These are phyloP conservation scores for Caenorhabditis elegans DNA, from an alignment of 1,140 invertebrate genomes.

Conservation along the genomic window WBcel235 BX284605.5:8282501-8283000, in stretches of 20 bases:
- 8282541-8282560: background rate
- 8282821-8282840: background rate
- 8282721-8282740: background rate
- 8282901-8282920: too few relatives aligned
- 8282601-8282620: background rate
- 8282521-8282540: background rate
- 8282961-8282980: too few relatives aligned
- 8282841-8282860: slow-evolving; percentile 8
- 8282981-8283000: too few relatives aligned
- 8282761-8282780: slow-evolving; percentile 2
- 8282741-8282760: background rate
- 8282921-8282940: too few relatives aligned
- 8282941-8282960: too few relatives aligned
- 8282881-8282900: too few relatives aligned
- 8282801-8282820: slow-evolving; percentile 21
- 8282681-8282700: slow-evolving; percentile 8
- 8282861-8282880: too few relatives aligned
- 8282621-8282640: background rate
- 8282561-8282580: background rate
- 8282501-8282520: background rate
- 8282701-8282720: background rate
- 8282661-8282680: background rate
- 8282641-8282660: background rate
- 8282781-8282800: slow-evolving; percentile 35
- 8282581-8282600: background rate